Evolutionary conservation across 2,797 vertebrate species (phyloP).

Genomic region (Eupleurogrammus muticus): DNA sequence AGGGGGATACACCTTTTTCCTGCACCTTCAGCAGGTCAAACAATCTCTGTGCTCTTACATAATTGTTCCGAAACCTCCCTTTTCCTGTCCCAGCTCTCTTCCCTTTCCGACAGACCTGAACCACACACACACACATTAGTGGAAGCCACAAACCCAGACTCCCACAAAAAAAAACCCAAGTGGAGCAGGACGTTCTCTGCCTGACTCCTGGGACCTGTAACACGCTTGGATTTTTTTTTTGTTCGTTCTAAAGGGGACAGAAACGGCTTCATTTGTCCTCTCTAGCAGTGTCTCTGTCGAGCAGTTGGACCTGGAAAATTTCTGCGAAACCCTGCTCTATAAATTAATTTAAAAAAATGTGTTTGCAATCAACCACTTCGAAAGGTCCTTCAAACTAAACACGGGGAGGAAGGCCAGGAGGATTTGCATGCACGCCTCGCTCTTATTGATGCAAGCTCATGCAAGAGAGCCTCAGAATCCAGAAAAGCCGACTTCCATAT

Average conservation of each 20-base stretch:
- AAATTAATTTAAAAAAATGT: constrained; percentile 1
- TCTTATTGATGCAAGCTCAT: constrained; percentile 42
- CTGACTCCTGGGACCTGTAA: constrained; percentile 63
- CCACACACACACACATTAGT: constrained; percentile 13
- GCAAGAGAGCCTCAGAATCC: constrained; percentile 37
- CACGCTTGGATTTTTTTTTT: constrained; percentile 61
- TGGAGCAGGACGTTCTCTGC: constrained; percentile 57
- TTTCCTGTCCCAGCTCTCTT: constrained; percentile 70
- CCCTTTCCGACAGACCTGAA: constrained; percentile 63
- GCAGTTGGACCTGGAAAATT: constrained; percentile 40
- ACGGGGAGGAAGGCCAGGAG: constrained; percentile 36
- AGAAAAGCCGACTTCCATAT: constrained; percentile 55
- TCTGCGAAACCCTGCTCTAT: constrained; percentile 38
- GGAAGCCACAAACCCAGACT: constrained; percentile 52
- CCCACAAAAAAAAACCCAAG: constrained; percentile 47
- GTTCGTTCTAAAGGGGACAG: constrained; percentile 51
- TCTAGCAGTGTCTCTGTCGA: constrained; percentile 38
- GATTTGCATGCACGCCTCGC: constrained; percentile 48
- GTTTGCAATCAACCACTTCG: constrained; percentile 37
- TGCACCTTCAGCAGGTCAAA: constrained; percentile 77
- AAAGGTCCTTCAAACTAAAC: constrained; percentile 35
- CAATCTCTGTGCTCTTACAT: constrained; percentile 72
- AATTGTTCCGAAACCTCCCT: constrained; percentile 75
- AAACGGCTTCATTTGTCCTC: constrained; percentile 47
- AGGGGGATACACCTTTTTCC: constrained; percentile 79